These are phyloP conservation scores for Axea sp. DNA, from an alignment of 2,888 invertebrate genomes.

Conservation along the genomic window DNA sequence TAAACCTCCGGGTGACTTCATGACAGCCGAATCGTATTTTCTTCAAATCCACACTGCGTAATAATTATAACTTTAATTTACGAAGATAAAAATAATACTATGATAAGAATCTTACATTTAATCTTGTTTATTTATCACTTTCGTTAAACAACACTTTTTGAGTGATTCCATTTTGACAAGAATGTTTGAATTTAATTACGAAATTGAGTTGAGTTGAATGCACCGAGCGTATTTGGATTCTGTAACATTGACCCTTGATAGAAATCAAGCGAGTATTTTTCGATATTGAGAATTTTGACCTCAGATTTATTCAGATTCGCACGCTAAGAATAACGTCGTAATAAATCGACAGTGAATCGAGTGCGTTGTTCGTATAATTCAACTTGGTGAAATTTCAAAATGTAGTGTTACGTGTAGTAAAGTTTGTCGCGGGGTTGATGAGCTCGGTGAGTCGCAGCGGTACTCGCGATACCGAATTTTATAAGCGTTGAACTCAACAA, in stretches of 20 bases:
- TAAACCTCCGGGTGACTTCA: no score
- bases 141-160: no score
- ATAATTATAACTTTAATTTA: no score
- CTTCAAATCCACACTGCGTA: no score
- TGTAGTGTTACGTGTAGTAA: conserved; percentile 35
- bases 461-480: conserved; percentile 55
- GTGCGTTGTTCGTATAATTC: conserved; percentile 6
- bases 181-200: no score
- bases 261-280: conserved; percentile 18
- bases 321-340: conserved; percentile 34
- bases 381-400: conserved; percentile 9
- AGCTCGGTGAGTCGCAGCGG: conserved; percentile 60
- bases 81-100: no score
- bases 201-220: conserved; percentile 21
- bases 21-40: no score
- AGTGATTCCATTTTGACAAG: no score
- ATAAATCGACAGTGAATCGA: conserved; percentile 20
- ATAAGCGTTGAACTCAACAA: no score
- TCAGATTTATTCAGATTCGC: conserved; percentile 22
- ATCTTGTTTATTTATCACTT: no score
- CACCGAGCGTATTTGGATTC: conserved; percentile 18
- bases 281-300: conserved; percentile 25
- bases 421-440: conserved; percentile 44
- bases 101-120: no score
- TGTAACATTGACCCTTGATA: conserved; percentile 27